Evolutionary conservation across 2,797 vertebrate species (phyloP).

Genomic region (Xerus rutilus): DNA sequence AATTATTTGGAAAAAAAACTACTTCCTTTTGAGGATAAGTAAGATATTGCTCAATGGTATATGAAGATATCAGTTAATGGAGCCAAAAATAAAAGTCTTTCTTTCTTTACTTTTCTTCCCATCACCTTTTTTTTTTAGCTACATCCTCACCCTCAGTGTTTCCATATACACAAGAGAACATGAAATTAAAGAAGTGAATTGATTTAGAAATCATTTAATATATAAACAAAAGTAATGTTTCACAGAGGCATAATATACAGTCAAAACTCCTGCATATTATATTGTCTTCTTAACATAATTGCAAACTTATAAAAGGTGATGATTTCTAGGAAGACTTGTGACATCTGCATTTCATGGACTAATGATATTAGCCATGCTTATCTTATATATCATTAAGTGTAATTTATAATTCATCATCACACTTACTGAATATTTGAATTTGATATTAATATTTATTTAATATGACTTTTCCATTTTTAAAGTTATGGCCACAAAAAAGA

Average conservation of each 20-base stretch:
- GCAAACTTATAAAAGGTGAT: not conserved
- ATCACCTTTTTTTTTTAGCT: too few species aligned
- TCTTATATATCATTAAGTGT: not conserved
- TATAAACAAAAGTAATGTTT: constrained; percentile 13
- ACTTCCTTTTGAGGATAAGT: constrained; percentile 28
- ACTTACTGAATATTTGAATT: constrained; percentile 8
- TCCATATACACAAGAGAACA: not conserved
- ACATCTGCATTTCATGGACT: not conserved
- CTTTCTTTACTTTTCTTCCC: too few species aligned
- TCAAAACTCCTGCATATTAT: not conserved
- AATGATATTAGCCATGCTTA: not conserved
- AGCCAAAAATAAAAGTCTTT: not conserved
- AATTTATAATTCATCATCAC: not conserved
- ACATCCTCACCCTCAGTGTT: not conserved
- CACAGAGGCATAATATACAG: not conserved
- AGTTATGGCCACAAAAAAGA: not conserved
- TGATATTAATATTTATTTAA: constrained; percentile 28
- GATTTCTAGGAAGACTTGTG: not conserved
- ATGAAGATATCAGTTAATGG: not conserved
- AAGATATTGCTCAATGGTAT: not conserved
- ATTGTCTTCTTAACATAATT: constrained; percentile 22
- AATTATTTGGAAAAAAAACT: not conserved
- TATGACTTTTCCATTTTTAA: not conserved
- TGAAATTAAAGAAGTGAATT: not conserved
- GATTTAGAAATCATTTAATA: constrained; percentile 30